A percentile compares a stretch with the other conserved stretches of the same genome.
Evolutionary conservation across 2,888 invertebrate genomes (phyloP).

Genomic region (Poecilobothrus nobilitatus): DNA sequence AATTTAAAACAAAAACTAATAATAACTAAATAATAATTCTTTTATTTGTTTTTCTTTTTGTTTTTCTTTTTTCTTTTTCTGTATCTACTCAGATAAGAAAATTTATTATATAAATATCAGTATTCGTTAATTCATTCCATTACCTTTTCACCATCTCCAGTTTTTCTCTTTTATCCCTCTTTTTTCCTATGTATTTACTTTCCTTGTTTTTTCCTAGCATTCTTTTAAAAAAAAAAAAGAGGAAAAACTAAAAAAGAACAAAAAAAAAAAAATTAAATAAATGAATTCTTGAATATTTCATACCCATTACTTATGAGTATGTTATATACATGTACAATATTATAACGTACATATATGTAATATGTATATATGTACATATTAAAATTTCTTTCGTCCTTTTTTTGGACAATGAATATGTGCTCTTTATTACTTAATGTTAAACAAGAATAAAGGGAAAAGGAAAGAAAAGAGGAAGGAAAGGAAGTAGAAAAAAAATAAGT

Average conservation of each 20-base stretch:
- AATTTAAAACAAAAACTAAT: too few species aligned
- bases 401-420: background rate
- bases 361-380: background rate
- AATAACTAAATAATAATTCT: too few species aligned
- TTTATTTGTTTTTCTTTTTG: background rate
- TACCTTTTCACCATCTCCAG: background rate
- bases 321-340: too few species aligned
- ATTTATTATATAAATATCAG: background rate
- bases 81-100: background rate
- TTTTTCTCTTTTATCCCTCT: background rate
- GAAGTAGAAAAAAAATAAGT: background rate
- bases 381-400: background rate
- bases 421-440: background rate
- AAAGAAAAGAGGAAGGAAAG: background rate
- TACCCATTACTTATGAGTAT: too few species aligned
- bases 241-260: background rate
- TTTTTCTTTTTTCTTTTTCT: background rate
- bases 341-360: too few species aligned
- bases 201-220: background rate
- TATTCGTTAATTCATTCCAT: background rate
- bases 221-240: background rate
- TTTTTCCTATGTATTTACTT: background rate
- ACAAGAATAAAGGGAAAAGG: background rate
- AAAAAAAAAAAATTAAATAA: background rate
- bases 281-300: background rate